phyloP scores from a whole-genome alignment of 1,140 invertebrate species.

The Mizuhopecten yessoensis region DNA sequence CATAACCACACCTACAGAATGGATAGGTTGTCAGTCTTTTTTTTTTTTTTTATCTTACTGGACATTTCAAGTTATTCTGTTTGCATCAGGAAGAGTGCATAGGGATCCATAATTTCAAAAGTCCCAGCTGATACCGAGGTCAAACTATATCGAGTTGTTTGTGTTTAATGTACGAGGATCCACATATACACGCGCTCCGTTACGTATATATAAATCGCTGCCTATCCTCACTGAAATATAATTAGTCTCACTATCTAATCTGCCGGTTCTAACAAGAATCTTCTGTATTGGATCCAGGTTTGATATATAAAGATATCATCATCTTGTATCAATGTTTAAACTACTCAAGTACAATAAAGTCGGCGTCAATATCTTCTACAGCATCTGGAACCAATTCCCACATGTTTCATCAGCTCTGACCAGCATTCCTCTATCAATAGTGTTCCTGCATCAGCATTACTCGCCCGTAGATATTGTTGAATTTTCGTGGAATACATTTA shows the following conservation, averaged over 20 bases:
- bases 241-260: background rate
- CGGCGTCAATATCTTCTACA: background rate
- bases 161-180: too few relatives aligned
- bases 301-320: constrained; percentile 3
- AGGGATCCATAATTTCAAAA: background rate
- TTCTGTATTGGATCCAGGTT: background rate
- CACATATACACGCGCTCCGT: too few relatives aligned
- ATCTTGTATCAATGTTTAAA: background rate
- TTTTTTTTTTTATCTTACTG: too few relatives aligned
- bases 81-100: too few relatives aligned
- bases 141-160: background rate
- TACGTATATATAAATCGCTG: background rate
- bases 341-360: background rate
- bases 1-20: too few relatives aligned
- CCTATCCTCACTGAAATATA: background rate
- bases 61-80: too few relatives aligned
- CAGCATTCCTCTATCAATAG: background rate
- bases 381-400: background rate
- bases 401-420: background rate
- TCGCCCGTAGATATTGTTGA: background rate
- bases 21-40: too few relatives aligned
- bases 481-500: background rate
- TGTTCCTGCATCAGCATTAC: background rate
- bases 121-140: background rate
- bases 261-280: background rate